Base-by-base conservation (phyloP, 2,113 vertebrate species). In the Pao palembangensis region DNA sequence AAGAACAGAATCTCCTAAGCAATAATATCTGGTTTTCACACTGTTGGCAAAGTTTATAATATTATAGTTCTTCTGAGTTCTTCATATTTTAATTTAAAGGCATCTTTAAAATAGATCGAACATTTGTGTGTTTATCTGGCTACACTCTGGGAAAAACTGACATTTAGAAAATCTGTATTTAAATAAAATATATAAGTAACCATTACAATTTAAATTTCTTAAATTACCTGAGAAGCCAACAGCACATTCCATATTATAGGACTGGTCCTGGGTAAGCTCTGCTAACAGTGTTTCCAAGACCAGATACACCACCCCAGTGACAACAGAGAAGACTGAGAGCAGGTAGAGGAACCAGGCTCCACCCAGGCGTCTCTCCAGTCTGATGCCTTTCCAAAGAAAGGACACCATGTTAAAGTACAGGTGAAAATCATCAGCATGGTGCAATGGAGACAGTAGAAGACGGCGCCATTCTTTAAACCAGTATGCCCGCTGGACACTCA, bases 371-470 rank as follows among this genome's bases (percentile, higher is more conserved):
- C 57, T 88, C 74, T 99, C 97, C 87, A 99, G 85, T 14, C 59
- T 82, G 0, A 91, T 80, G 7, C 97, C 96, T 65, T 98, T 99
- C 93, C 94, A 98, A 8, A 99, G 88, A 79, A 98, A 89, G 43
- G 96, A 99, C 2, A 63, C 80, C 96, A 99, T 98, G 76, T 99
- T 99, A 81, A 94, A 99, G 75, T 98, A 98, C 17, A 99, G 91
- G 54, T 99, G 97, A 93, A 91, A 93, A 43, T 98, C 96, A 5
- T 97, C 92, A 0, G 47, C 91, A 2, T 99, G 97, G 84, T 99
- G 96, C 51, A 98, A 18, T 0, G 94, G 94, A 4, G 95, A 91
- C 1, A 97, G 90, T 18, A 98, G 73, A 1, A 99, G 80, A 34
- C 96, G 93, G 1, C 84, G 85, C 96, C 96, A 99, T 67, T 95